A percentile compares a stretch with the other conserved stretches of the same genome.
phyloP scores from a whole-genome alignment of 2,888 invertebrate species.

The Sturmia bella region DNA sequence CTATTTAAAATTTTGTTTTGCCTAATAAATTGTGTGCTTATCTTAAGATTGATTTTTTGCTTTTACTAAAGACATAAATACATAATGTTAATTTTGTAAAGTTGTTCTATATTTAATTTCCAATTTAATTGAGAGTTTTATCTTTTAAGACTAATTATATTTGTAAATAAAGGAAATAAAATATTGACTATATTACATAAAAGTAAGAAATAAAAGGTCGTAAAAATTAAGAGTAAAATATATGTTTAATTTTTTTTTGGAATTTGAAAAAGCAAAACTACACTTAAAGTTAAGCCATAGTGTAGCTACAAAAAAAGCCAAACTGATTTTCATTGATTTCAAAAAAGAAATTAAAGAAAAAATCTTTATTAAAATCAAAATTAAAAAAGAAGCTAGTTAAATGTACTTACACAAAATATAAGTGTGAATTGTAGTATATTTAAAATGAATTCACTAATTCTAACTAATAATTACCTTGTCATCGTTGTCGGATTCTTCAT shows the following conservation, averaged over 20 bases:
- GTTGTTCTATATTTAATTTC: neutral
- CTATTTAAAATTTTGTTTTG: slow-evolving; percentile 22
- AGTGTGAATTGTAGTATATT: slow-evolving; percentile 47
- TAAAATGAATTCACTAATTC: slow-evolving; percentile 61
- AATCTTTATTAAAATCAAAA: slow-evolving; percentile 45
- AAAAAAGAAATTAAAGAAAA: slow-evolving; percentile 51
- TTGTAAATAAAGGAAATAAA: slow-evolving; percentile 25
- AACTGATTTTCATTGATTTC: slow-evolving; percentile 37
- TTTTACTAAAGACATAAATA: slow-evolving; percentile 41
- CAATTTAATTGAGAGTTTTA: neutral
- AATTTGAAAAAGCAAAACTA: slow-evolving; percentile 47
- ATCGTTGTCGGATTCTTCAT: slow-evolving; percentile 93
- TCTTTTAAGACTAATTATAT: neutral
- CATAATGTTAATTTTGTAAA: slow-evolving; percentile 33
- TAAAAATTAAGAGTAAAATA: slow-evolving; percentile 16
- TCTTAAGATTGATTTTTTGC: slow-evolving; percentile 12
- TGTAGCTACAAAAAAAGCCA: slow-evolving; percentile 59
- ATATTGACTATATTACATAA: slow-evolving; percentile 54
- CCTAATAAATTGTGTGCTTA: slow-evolving; percentile 17
- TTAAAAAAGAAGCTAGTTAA: slow-evolving; percentile 18
- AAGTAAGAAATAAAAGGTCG: slow-evolving; percentile 26
- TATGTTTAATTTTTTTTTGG: slow-evolving; percentile 25
- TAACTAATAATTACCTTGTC: slow-evolving; percentile 87
- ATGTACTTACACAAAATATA: slow-evolving; percentile 28
- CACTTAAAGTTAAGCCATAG: slow-evolving; percentile 60